phyloP scores from a whole-genome alignment of 2,797 vertebrate genomes.

The Clarias laeviceps region DNA sequence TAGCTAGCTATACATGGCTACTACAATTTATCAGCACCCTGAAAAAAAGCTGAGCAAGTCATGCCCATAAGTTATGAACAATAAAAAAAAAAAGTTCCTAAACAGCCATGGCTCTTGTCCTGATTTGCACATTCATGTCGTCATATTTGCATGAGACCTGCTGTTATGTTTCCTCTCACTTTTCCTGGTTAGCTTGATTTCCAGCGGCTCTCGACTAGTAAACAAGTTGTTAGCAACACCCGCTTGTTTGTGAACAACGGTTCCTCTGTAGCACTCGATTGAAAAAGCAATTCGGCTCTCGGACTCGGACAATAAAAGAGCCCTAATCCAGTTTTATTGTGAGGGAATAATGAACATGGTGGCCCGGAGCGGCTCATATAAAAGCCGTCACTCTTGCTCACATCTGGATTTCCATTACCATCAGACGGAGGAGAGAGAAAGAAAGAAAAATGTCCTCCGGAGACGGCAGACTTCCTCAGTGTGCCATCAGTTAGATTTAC shows the following conservation, averaged over 20 bases:
- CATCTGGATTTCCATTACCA: constrained; percentile 75
- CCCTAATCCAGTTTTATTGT: constrained; percentile 68
- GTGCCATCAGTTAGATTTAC: not conserved
- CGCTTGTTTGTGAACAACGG: constrained; percentile 58
- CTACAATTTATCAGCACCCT: not conserved
- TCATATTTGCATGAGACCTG: not conserved
- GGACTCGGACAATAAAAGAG: constrained; percentile 69
- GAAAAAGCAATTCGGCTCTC: constrained; percentile 65
- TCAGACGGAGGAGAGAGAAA: constrained; percentile 67
- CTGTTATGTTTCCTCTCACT: not conserved
- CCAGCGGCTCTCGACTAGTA: constrained; percentile 42
- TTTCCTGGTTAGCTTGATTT: constrained; percentile 44
- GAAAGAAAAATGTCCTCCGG: not conserved
- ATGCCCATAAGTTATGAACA: not conserved
- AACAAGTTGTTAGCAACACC: constrained; percentile 68
- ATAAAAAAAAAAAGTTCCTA: not conserved
- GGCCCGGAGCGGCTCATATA: constrained; percentile 71
- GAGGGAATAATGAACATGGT: constrained; percentile 74
- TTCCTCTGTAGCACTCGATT: constrained; percentile 67
- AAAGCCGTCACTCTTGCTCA: constrained; percentile 51
- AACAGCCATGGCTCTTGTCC: not conserved
- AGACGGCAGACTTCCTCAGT: constrained; percentile 5
- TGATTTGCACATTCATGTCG: not conserved
- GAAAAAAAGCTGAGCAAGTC: not conserved
- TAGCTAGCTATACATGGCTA: not conserved